Conservation (phyloP, 2,888 invertebrate genomes). For the Euplexia lucipara region DNA sequence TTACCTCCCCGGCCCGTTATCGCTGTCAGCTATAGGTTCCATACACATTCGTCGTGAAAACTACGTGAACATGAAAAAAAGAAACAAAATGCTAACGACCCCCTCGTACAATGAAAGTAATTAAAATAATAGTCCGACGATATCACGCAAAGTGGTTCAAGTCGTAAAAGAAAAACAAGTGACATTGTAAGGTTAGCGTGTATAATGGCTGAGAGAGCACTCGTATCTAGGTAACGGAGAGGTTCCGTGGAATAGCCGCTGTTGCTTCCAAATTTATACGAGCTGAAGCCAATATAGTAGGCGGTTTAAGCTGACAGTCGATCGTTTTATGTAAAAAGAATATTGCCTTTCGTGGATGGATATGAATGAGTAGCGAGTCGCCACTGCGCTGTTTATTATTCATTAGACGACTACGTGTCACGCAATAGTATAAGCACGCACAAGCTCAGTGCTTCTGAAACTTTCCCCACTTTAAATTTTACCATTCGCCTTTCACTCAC, state of each 20-base stretch:
- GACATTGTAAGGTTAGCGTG: constrained; percentile 70
- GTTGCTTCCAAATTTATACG: constrained; percentile 72
- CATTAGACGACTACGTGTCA: constrained; percentile 89
- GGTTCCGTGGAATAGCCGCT: constrained; percentile 56
- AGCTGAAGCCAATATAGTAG: constrained; percentile 76
- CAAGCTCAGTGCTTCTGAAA: constrained; percentile 85
- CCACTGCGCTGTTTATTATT: constrained; percentile 89
- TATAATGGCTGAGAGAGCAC: constrained; percentile 36
- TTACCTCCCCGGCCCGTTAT: constrained; percentile 74
- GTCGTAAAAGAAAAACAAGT: constrained; percentile 73
- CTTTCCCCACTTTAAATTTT: constrained; percentile 76
- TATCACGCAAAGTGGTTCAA: constrained; percentile 85
- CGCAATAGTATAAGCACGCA: constrained; percentile 87
- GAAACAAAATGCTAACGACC: constrained; percentile 79
- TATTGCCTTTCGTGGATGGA: constrained; percentile 86
- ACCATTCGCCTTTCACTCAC: constrained; percentile 63
- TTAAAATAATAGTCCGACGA: constrained; percentile 87
- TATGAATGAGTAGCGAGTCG: constrained; percentile 88
- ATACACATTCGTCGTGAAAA: constrained; percentile 75
- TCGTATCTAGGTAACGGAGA: constrained; percentile 71
- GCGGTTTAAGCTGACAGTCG: constrained; percentile 78
- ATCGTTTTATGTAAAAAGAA: constrained; percentile 84
- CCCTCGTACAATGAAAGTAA: constrained; percentile 84
- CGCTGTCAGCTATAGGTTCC: constrained; percentile 70
- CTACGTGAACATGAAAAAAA: constrained; percentile 76